Percentiles rank a stretch among this genome's conserved stretches.
Evolutionary conservation across 2,113 vertebrate genomes (phyloP).

Genomic region (Rynchops niger): DNA sequence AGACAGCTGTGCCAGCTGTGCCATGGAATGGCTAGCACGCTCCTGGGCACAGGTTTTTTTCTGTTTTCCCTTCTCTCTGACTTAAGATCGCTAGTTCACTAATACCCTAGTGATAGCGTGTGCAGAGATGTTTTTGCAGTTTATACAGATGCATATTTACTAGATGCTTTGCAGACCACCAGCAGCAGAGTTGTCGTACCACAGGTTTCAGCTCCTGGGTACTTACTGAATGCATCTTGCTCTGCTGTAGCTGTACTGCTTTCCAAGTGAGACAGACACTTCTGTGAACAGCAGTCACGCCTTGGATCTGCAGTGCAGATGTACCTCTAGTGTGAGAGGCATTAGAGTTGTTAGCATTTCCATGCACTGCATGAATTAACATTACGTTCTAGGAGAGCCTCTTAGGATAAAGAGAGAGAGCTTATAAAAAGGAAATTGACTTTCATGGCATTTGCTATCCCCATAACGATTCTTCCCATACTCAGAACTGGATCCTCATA

Average conservation of each 20-base stretch:
- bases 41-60: rapidly evolving
- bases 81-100: not conserved
- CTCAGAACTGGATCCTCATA: not conserved
- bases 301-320: not conserved
- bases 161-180: not conserved
- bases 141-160: not conserved
- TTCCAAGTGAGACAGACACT: not conserved
- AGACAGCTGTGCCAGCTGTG: not conserved
- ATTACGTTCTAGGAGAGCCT: not conserved
- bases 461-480: not conserved
- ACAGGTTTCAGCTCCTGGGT: not conserved
- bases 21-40: not conserved
- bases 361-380: not conserved
- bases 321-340: not conserved
- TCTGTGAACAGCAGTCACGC: not conserved
- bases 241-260: not conserved
- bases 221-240: not conserved
- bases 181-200: not conserved
- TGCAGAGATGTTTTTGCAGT: not conserved
- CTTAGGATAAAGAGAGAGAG: not conserved
- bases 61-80: not conserved
- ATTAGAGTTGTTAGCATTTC: not conserved
- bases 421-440: not conserved
- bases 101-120: not conserved
- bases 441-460: not conserved